Evolutionary conservation across 2,113 vertebrate genomes (phyloP).

Genomic region (Strix uralensis): DNA sequence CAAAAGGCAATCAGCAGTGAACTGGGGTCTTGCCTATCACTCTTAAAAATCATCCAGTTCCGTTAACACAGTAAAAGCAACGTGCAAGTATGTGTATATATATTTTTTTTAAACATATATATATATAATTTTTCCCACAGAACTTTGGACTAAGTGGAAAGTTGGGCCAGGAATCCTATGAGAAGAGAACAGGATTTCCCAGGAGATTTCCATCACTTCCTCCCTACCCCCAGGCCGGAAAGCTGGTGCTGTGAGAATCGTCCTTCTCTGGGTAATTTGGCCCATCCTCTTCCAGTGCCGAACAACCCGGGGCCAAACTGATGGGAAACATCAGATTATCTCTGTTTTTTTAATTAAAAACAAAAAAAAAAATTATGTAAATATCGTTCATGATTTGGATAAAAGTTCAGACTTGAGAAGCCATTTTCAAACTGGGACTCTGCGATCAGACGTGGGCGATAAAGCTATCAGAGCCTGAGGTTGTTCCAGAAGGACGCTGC

Average conservation of each 20-base stretch:
- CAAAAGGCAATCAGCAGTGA: background rate
- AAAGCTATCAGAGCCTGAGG: background rate
- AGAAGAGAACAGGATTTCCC: background rate
- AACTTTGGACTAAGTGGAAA: background rate
- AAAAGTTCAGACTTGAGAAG: background rate
- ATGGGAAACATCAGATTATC: background rate
- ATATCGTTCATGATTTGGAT: background rate
- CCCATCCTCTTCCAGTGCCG: background rate
- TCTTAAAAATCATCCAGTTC: background rate
- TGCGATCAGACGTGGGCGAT: accelerated
- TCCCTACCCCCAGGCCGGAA: background rate
- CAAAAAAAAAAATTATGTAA: background rate
- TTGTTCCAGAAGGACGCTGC: accelerated
- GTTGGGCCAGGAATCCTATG: background rate
- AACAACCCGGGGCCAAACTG: background rate
- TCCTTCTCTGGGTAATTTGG: background rate
- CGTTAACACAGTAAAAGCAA: background rate
- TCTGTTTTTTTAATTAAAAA: background rate
- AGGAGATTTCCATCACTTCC: background rate
- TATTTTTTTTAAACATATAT: background rate
- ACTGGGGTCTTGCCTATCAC: background rate
- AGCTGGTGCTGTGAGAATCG: background rate
- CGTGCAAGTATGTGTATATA: accelerated
- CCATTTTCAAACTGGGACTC: background rate
- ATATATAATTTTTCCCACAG: background rate